Conservation (phyloP, 1,140 invertebrate species). For the Tachypleus tridentatus region DNA sequence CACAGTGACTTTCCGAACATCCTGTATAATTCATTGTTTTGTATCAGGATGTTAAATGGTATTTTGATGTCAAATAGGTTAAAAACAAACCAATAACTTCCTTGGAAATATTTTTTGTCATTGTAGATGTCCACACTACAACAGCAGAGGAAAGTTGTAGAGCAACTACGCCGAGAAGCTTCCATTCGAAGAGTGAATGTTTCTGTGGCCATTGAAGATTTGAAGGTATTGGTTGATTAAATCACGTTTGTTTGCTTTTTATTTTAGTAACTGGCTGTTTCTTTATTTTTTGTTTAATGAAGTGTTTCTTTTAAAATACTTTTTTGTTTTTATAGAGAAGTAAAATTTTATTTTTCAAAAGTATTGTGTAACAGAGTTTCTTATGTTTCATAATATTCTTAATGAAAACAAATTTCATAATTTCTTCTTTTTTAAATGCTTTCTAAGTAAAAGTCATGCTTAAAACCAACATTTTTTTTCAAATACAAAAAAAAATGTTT, state of each 20-base stretch:
- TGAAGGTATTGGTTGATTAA: slow-evolving; percentile 44
- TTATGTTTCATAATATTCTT: not conserved
- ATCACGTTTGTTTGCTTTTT: slow-evolving; percentile 4
- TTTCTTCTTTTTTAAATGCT: not conserved
- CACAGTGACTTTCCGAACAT: too few species aligned
- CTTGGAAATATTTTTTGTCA: not conserved
- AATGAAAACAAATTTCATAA: not conserved
- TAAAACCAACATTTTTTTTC: too few species aligned
- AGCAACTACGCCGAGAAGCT: slow-evolving; percentile 84
- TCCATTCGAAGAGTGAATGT: slow-evolving; percentile 72
- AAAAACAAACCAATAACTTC: too few species aligned
- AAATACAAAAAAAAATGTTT: too few species aligned
- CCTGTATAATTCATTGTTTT: too few species aligned
- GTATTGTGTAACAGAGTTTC: not conserved
- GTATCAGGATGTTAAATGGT: too few species aligned
- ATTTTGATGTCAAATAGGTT: too few species aligned
- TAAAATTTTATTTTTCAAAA: not conserved
- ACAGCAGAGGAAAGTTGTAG: slow-evolving; percentile 82
- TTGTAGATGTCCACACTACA: slow-evolving; percentile 62
- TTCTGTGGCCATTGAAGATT: slow-evolving; percentile 82
- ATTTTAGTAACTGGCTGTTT: slow-evolving; percentile 12
- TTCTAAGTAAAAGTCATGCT: too few species aligned
- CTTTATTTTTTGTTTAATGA: slow-evolving; percentile 5
- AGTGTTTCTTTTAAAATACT: not conserved
- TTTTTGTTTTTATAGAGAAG: too few species aligned